Conservation (phyloP, 2,888 invertebrate genomes). For the Brenthis ino region DNA sequence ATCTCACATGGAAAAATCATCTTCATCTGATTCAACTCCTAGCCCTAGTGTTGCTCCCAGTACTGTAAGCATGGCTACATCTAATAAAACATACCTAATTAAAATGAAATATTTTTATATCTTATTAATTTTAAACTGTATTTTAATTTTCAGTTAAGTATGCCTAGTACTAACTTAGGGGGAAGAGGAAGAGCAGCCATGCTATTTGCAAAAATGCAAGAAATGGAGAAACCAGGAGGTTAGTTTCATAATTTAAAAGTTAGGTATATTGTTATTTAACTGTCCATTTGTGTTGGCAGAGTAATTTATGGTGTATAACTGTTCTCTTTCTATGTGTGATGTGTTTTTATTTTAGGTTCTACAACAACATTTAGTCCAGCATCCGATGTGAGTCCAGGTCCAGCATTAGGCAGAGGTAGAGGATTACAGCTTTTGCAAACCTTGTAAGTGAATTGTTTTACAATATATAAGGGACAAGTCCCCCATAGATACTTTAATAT, state of each 20-base stretch:
- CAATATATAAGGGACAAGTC: background rate
- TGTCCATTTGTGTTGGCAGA: too few relatives aligned
- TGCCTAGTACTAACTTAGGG: conserved; percentile 47
- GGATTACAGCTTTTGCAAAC: conserved; percentile 63
- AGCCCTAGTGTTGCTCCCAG: conserved; percentile 51
- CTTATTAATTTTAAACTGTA: too few relatives aligned
- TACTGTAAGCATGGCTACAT: conserved; percentile 48
- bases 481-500: background rate
- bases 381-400: conserved; percentile 59
- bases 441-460: conserved; percentile 56
- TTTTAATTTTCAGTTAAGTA: conserved; percentile 19
- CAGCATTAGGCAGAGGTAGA: conserved; percentile 49
- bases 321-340: background rate
- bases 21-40: conserved; percentile 50
- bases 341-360: conserved; percentile 42
- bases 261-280: too few relatives aligned
- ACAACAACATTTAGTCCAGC: conserved; percentile 52
- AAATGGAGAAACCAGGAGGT: conserved; percentile 62
- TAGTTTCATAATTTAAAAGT: conserved; percentile 20
- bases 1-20: conserved; percentile 53
- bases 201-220: conserved; percentile 62
- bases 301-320: background rate
- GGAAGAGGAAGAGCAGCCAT: conserved; percentile 67
- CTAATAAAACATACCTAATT: too few relatives aligned
- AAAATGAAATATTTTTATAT: too few relatives aligned